These are phyloP conservation scores for Pseudorasbora parva DNA, from an alignment of 2,113 vertebrate species.

Conservation along the genomic window DNA sequence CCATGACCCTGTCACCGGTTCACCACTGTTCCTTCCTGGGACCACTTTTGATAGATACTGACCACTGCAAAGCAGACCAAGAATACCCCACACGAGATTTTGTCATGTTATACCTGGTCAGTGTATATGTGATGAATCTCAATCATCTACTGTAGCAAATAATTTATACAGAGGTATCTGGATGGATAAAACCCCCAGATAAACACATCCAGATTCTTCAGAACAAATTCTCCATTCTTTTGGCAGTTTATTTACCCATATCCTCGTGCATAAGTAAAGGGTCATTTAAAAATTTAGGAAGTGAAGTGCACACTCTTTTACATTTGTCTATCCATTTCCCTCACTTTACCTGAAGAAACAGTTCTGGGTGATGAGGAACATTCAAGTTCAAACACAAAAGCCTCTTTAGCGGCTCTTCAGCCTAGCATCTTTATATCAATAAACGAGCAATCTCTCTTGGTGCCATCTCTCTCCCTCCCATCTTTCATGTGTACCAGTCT, in stretches of 20 bases:
- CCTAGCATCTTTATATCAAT: slow-evolving; percentile 42
- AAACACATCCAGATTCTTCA: background rate
- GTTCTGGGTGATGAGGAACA: slow-evolving; percentile 23
- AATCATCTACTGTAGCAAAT: background rate
- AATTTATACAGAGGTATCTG: background rate
- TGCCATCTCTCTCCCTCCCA: slow-evolving; percentile 41
- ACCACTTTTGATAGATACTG: no score
- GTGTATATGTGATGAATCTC: background rate
- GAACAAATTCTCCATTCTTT: background rate
- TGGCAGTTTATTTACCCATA: slow-evolving; percentile 3
- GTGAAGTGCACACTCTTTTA: slow-evolving; percentile 20
- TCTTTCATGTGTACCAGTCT: slow-evolving; percentile 73
- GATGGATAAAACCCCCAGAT: background rate
- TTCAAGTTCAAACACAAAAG: slow-evolving; percentile 47
- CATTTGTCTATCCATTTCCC: slow-evolving; percentile 42
- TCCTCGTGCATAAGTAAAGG: background rate
- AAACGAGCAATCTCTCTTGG: slow-evolving; percentile 38
- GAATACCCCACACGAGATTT: no score
- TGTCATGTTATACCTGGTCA: no score
- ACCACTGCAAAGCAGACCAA: no score
- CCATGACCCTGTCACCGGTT: no score
- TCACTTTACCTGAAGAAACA: slow-evolving; percentile 32
- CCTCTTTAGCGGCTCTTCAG: slow-evolving; percentile 54
- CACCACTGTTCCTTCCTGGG: no score
- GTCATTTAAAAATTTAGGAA: slow-evolving; percentile 18